Percentiles rank a stretch among this genome's conserved stretches.
Conservation (phyloP, 2,797 vertebrate species). For the Phylloscopus collybita region DNA sequence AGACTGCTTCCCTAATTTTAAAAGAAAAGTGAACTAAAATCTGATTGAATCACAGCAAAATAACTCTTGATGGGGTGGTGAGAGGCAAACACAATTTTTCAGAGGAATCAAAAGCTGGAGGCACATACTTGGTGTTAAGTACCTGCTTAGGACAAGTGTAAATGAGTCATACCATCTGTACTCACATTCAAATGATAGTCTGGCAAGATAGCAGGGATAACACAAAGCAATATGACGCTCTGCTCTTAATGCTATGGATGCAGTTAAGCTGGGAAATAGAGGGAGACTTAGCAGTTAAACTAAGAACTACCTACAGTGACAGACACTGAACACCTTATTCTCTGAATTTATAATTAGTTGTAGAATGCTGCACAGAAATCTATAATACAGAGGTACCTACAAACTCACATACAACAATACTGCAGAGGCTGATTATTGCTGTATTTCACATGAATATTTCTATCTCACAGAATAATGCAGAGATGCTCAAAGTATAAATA, state of each 20-base stretch:
- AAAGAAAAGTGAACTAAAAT: background rate
- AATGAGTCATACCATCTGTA: constrained; percentile 65
- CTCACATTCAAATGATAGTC: constrained; percentile 32
- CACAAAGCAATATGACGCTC: background rate
- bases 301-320: background rate
- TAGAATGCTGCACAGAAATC: background rate
- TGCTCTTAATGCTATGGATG: background rate
- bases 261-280: background rate
- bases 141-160: constrained; percentile 53
- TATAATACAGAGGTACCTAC: background rate
- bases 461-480: background rate
- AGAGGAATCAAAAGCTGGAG: constrained; percentile 24
- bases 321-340: background rate
- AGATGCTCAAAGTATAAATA: background rate
- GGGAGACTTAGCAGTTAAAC: background rate
- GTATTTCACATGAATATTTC: background rate
- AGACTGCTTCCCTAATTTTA: background rate
- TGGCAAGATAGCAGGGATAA: constrained; percentile 54
- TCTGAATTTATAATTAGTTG: background rate
- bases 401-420: background rate
- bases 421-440: background rate
- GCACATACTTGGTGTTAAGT: constrained; percentile 45
- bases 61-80: background rate
- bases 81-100: background rate
- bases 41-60: background rate